Evolutionary conservation across 2,797 vertebrate species (phyloP).

Genomic region (Diplodus sargus): DNA sequence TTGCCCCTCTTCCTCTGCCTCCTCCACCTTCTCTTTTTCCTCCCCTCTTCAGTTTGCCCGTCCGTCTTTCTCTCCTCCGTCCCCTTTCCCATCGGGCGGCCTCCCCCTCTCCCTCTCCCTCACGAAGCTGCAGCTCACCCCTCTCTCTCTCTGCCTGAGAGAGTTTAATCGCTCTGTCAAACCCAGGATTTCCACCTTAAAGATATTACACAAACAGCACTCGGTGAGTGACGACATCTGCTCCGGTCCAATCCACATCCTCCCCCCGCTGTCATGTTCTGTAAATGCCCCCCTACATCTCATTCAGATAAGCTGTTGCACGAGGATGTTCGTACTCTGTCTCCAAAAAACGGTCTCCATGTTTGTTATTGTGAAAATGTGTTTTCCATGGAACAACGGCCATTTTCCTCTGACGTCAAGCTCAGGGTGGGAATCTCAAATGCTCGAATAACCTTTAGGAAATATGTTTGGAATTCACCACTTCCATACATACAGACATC

Average conservation of each 20-base stretch:
- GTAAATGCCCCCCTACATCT: not conserved
- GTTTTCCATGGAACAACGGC: not conserved
- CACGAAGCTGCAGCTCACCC: slow-evolving; percentile 79
- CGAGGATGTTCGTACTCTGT: not conserved
- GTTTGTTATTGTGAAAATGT: slow-evolving; percentile 14
- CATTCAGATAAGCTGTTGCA: not conserved
- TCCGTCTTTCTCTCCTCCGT: slow-evolving; percentile 68
- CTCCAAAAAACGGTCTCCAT: not conserved
- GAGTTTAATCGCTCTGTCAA: slow-evolving; percentile 84
- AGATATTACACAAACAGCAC: slow-evolving; percentile 67
- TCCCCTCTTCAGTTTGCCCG: slow-evolving; percentile 52
- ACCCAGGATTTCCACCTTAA: slow-evolving; percentile 82
- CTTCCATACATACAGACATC: no score
- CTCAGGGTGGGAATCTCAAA: no score
- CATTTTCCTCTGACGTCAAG: no score
- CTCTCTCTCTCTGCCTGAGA: slow-evolving; percentile 82
- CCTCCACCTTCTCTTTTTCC: slow-evolving; percentile 10
- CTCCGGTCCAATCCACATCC: not conserved
- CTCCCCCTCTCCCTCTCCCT: slow-evolving; percentile 73
- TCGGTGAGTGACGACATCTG: slow-evolving; percentile 52
- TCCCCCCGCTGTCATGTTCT: not conserved
- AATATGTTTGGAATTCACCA: no score
- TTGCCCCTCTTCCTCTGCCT: not conserved
- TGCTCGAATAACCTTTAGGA: no score
- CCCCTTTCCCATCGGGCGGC: slow-evolving; percentile 42